phyloP scores from a whole-genome alignment of 2,113 vertebrate genomes.

The Daboia siamensis region DNA sequence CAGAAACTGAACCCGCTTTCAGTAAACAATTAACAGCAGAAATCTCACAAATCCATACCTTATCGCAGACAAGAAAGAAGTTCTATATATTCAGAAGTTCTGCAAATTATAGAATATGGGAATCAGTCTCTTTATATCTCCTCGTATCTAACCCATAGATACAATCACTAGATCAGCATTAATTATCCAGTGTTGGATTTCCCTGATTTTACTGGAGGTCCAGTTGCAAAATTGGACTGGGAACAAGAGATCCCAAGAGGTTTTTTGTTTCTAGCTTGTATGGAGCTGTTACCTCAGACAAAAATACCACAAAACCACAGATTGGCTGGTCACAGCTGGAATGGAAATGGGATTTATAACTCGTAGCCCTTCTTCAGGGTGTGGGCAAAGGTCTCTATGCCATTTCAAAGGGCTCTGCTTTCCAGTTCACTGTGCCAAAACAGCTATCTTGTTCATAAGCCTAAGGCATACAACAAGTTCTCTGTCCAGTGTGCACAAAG shows the following conservation, averaged over 20 bases:
- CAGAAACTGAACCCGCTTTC: background rate
- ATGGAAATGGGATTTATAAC: background rate
- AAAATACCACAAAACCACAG: background rate
- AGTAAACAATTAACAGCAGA: background rate
- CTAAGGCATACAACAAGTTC: background rate
- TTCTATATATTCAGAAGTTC: background rate
- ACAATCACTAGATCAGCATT: background rate
- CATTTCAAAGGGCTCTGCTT: constrained; percentile 5
- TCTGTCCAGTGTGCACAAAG: constrained; percentile 50
- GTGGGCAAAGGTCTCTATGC: background rate
- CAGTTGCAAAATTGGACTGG: background rate
- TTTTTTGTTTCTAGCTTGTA: background rate
- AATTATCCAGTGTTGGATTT: background rate
- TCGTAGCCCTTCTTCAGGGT: accelerated
- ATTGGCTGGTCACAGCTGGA: accelerated
- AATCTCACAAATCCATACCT: background rate
- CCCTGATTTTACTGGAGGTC: background rate
- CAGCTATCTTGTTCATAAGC: background rate
- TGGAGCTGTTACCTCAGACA: background rate
- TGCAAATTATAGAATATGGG: background rate
- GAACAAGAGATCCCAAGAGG: background rate
- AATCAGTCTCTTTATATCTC: background rate
- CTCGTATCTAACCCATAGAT: background rate
- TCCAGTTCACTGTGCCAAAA: background rate
- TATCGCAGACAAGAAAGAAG: background rate